Evolutionary conservation across 2,888 invertebrate species (phyloP).

Genomic region (Sarcophaga carnaria): DNA sequence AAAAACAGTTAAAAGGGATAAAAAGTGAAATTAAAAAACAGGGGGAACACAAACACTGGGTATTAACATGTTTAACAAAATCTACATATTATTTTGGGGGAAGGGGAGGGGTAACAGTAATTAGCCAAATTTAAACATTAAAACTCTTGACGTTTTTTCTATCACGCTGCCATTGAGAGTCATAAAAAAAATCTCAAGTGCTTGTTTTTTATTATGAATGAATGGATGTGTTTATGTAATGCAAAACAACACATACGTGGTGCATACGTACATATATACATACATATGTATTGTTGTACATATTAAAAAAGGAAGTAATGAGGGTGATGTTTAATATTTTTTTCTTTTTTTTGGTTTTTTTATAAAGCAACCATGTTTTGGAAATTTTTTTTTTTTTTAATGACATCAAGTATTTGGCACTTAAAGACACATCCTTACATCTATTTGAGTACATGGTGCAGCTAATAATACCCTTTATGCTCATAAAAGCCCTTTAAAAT

Average conservation of each 20-base stretch:
- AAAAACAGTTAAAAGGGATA: background rate
- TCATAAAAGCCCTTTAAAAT: conserved; percentile 70
- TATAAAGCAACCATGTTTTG: conserved; percentile 52
- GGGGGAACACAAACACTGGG: conserved; percentile 47
- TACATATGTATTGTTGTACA: background rate
- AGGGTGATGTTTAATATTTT: conserved; percentile 48
- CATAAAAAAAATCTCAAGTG: conserved; percentile 48
- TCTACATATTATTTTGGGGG: conserved; percentile 12
- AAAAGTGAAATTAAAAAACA: too few species aligned
- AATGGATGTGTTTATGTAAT: background rate
- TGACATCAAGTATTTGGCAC: conserved; percentile 61
- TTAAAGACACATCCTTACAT: background rate
- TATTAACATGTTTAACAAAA: conserved; percentile 63
- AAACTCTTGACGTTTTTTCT: conserved; percentile 42
- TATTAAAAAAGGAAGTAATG: background rate
- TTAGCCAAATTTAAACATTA: conserved; percentile 67
- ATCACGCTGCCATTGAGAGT: conserved; percentile 15
- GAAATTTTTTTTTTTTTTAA: conserved; percentile 56
- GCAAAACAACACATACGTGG: background rate
- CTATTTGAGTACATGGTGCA: background rate
- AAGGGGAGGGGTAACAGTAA: conserved; percentile 50
- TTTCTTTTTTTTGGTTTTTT: conserved; percentile 4
- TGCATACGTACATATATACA: conserved; percentile 13
- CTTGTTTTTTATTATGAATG: conserved; percentile 41
- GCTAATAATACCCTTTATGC: conserved; percentile 71